Percentiles rank a stretch among this genome's conserved stretches.
These are phyloP conservation scores for Allolobophora icterica DNA, from an alignment of 2,888 invertebrate species.

Conservation along the genomic window DNA sequence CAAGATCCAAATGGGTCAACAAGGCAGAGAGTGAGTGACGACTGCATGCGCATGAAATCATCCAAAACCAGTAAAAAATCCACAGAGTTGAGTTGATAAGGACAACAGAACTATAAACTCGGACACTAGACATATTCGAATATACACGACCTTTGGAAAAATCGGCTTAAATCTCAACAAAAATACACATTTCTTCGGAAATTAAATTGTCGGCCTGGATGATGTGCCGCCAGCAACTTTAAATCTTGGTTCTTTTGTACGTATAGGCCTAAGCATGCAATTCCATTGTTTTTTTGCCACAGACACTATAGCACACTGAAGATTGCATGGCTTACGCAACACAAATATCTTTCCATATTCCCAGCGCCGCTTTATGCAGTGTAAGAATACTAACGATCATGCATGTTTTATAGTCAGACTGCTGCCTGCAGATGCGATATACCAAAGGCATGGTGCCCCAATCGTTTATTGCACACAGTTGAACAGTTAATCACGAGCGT, in stretches of 20 bases:
- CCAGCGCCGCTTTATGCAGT: neutral
- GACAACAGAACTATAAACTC: no score
- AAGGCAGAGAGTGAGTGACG: no score
- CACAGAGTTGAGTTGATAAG: no score
- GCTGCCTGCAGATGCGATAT: neutral
- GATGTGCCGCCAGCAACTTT: neutral
- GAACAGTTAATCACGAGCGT: neutral
- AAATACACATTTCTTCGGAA: no score
- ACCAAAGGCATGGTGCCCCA: neutral
- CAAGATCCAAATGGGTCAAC: no score
- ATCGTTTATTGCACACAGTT: conserved; percentile 12
- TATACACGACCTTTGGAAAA: no score
- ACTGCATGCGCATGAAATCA: no score
- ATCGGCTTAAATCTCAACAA: no score
- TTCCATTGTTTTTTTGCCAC: neutral
- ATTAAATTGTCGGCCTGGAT: no score
- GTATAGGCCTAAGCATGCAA: neutral
- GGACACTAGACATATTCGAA: no score
- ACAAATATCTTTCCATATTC: neutral
- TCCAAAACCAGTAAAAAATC: no score
- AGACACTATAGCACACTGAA: neutral
- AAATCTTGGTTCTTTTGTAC: neutral
- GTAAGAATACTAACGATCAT: neutral
- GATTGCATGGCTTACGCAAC: neutral
- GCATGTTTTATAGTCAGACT: neutral